Percentiles rank a stretch among this genome's conserved stretches.
These are phyloP conservation scores for Xylophagus ater DNA, from an alignment of 2,888 invertebrate species.

Conservation along the genomic window DNA sequence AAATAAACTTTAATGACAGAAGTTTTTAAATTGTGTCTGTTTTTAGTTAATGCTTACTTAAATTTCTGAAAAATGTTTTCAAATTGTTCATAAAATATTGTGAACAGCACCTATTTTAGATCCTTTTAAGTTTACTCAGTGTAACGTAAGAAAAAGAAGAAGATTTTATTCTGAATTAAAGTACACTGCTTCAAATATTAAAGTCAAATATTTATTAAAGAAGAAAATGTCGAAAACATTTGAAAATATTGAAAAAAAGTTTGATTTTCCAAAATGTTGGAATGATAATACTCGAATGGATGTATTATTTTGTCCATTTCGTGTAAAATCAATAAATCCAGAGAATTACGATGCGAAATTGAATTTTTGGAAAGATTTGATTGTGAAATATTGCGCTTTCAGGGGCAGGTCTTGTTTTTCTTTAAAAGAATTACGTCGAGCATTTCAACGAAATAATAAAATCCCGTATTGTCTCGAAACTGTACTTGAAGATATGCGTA, in stretches of 20 bases:
- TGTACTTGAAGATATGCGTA: constrained; percentile 44
- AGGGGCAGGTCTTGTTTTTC: constrained; percentile 51
- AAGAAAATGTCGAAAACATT: neutral
- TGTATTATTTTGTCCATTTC: constrained; percentile 70
- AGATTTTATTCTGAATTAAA: too few relatives aligned
- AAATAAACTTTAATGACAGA: too few relatives aligned
- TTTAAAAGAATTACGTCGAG: constrained; percentile 45
- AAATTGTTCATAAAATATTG: too few relatives aligned
- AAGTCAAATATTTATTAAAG: neutral
- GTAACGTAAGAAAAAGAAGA: too few relatives aligned
- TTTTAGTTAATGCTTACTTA: too few relatives aligned
- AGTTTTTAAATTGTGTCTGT: too few relatives aligned
- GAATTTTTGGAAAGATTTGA: constrained; percentile 71
- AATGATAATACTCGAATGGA: constrained; percentile 66
- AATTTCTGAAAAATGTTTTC: too few relatives aligned
- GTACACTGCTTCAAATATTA: too few relatives aligned
- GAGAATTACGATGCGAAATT: constrained; percentile 77
- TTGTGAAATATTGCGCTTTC: constrained; percentile 53
- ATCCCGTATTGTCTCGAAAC: constrained; percentile 39
- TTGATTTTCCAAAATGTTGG: constrained; percentile 54
- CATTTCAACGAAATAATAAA: constrained; percentile 43
- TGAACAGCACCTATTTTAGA: too few relatives aligned
- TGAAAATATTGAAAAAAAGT: neutral
- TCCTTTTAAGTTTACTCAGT: too few relatives aligned
- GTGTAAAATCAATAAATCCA: constrained; percentile 62